These are phyloP conservation scores for Nothura maculosa DNA, from an alignment of 2,797 vertebrate species.

Conservation along the genomic window DNA sequence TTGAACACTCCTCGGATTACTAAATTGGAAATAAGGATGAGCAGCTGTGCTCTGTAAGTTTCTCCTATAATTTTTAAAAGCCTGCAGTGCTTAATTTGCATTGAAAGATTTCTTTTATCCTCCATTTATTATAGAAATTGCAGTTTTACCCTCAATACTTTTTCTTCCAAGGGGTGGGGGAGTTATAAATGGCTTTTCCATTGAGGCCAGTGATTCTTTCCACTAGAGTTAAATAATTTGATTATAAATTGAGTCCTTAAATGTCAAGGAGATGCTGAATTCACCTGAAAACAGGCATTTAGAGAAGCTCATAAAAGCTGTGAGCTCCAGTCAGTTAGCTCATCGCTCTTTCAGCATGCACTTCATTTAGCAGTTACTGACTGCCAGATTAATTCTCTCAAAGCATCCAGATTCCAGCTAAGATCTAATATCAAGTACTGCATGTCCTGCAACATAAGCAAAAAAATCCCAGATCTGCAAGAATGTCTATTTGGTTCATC, in stretches of 20 bases:
- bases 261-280: constrained; percentile 74
- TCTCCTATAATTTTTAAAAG: constrained; percentile 32
- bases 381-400: constrained; percentile 17
- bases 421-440: neutral
- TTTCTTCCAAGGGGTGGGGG: neutral
- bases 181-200: constrained; percentile 53
- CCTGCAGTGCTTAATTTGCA: constrained; percentile 20
- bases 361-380: constrained; percentile 51
- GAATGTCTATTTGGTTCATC: neutral
- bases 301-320: constrained; percentile 54
- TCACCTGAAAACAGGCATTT: constrained; percentile 65
- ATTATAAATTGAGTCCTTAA: constrained; percentile 73
- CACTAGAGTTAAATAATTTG: constrained; percentile 70
- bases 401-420: constrained; percentile 21
- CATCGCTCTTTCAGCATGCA: constrained; percentile 19
- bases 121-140: constrained; percentile 31
- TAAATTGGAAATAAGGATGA: constrained; percentile 26
- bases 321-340: constrained; percentile 28
- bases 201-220: constrained; percentile 50
- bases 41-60: neutral
- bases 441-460: neutral
- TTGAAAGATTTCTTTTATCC: neutral
- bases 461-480: neutral
- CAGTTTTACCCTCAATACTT: neutral
- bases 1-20: neutral